Conservation (phyloP, 2,888 invertebrate species). For the Lepetodrilus schrolli region DNA sequence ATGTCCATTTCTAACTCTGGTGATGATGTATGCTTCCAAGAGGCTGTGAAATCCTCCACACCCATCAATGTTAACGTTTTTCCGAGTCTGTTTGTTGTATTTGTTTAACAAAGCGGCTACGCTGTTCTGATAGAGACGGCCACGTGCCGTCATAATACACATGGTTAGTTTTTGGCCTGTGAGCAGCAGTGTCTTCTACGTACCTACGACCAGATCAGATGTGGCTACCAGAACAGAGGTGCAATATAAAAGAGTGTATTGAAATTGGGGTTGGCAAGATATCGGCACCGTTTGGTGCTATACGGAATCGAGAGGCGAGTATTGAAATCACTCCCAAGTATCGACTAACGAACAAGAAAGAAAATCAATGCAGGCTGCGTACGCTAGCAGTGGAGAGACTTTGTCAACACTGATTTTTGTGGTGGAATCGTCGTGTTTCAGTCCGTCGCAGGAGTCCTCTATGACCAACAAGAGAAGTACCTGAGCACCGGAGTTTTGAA, state of each 20-base stretch:
- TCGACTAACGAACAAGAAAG: not conserved
- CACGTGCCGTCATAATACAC: not conserved
- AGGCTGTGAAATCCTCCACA: too few species aligned
- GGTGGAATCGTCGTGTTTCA: not conserved
- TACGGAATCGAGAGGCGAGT: not conserved
- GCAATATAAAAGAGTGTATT: not conserved
- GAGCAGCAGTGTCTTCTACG: not conserved
- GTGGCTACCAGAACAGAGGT: not conserved
- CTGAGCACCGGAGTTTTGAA: not conserved
- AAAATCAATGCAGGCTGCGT: conserved; percentile 20
- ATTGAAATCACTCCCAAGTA: conserved; percentile 19
- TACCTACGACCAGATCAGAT: too few species aligned
- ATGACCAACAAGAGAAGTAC: not conserved
- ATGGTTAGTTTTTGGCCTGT: not conserved
- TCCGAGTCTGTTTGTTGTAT: too few species aligned
- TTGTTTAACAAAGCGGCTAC: not conserved
- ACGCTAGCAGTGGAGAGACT: conserved; percentile 11
- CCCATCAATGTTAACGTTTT: too few species aligned
- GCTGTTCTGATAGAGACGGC: not conserved
- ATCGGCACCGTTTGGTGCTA: not conserved
- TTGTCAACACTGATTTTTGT: conserved; percentile 26
- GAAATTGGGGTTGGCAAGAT: not conserved
- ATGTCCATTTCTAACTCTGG: too few species aligned
- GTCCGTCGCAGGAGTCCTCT: not conserved
- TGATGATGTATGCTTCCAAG: too few species aligned